phyloP scores from a whole-genome alignment of 2,888 invertebrate species.

The Drosophila limbata region DNA sequence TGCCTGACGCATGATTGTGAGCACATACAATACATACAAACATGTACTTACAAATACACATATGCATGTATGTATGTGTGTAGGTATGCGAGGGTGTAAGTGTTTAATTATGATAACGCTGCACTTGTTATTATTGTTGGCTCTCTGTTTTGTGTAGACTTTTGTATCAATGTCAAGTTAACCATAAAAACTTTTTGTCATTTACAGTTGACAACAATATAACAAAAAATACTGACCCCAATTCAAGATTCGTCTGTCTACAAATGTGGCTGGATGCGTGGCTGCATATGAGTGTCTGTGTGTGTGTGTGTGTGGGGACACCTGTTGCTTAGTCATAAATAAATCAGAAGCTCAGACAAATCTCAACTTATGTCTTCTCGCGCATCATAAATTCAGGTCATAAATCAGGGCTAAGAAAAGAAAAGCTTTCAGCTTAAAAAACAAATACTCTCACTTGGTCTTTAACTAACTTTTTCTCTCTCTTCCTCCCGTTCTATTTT shows the following conservation, averaged over 20 bases:
- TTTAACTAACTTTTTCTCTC: background rate
- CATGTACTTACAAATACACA: background rate
- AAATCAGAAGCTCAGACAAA: constrained; percentile 35
- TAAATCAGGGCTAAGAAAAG: constrained; percentile 31
- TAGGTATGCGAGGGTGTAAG: constrained; percentile 7
- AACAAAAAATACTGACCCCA: constrained; percentile 58
- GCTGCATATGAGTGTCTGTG: constrained; percentile 1
- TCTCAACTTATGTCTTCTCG: constrained; percentile 28
- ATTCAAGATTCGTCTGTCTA: constrained; percentile 33
- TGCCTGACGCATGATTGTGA: constrained; percentile 58
- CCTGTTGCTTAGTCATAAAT: constrained; percentile 39
- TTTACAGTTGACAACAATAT: constrained; percentile 47
- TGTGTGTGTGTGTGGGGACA: constrained; percentile 12
- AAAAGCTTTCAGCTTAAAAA: constrained; percentile 26
- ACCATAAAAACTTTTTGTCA: constrained; percentile 58
- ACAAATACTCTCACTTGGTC: constrained; percentile 3
- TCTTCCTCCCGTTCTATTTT: constrained; percentile 35
- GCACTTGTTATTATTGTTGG: constrained; percentile 36
- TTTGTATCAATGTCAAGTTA: constrained; percentile 76
- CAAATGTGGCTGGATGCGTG: constrained; percentile 7
- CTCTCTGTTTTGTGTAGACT: constrained; percentile 19
- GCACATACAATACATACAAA: constrained; percentile 5
- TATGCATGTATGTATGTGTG: constrained; percentile 15
- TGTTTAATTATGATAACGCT: constrained; percentile 62
- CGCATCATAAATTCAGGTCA: constrained; percentile 33